These are phyloP conservation scores for Euura saliciscinereae DNA, from an alignment of 1,140 invertebrate species.

Conservation along the genomic window DNA sequence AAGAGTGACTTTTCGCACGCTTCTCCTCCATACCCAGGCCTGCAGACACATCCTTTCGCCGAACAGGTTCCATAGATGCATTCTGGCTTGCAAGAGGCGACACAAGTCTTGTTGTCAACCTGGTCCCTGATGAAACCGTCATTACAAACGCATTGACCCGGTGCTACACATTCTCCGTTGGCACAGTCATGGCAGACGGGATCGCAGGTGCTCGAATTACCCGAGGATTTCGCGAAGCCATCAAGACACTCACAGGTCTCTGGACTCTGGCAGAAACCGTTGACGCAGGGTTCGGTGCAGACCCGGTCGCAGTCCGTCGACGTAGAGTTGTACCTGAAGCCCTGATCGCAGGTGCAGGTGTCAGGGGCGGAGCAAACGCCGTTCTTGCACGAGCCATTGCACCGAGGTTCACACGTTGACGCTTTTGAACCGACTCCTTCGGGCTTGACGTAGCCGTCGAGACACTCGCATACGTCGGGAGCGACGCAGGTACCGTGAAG, in stretches of 20 bases:
- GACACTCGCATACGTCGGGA: slow-evolving; percentile 33
- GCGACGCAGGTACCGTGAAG: slow-evolving; percentile 28
- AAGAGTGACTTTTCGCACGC: neutral
- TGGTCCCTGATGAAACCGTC: slow-evolving; percentile 62
- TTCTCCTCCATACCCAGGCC: neutral
- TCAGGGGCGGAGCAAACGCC: slow-evolving; percentile 33
- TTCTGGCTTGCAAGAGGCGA: neutral
- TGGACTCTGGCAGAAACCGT: slow-evolving; percentile 31
- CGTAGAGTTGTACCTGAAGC: slow-evolving; percentile 23
- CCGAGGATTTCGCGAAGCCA: slow-evolving; percentile 24
- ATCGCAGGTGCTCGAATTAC: slow-evolving; percentile 50
- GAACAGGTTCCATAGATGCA: neutral
- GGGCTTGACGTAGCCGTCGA: slow-evolving; percentile 30
- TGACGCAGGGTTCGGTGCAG: neutral
- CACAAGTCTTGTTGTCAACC: neutral
- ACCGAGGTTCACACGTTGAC: slow-evolving; percentile 24
- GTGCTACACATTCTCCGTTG: slow-evolving; percentile 60
- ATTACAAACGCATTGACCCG: slow-evolving; percentile 67
- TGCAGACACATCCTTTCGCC: neutral
- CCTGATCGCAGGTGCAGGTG: slow-evolving; percentile 28
- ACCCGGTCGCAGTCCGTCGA: neutral
- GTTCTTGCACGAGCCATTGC: slow-evolving; percentile 43
- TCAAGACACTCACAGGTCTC: slow-evolving; percentile 41
- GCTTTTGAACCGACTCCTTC: slow-evolving; percentile 18
- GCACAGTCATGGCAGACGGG: slow-evolving; percentile 61